Conservation (phyloP, 1,140 invertebrate genomes). For the Drosophila willistoni region DNA sequence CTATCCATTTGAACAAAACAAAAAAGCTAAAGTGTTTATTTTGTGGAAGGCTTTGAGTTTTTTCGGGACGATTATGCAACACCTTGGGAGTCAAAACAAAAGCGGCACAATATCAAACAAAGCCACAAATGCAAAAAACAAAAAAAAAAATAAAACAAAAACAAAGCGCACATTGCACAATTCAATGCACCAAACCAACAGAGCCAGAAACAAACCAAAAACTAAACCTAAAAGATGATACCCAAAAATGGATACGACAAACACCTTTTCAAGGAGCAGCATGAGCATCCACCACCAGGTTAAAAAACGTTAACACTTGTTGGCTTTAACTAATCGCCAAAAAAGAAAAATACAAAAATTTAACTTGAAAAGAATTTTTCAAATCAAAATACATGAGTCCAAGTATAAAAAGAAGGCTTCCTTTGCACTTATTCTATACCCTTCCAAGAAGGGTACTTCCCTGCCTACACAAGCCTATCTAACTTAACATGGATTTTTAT, state of each 20-base stretch:
- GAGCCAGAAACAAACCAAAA: constrained; percentile 30
- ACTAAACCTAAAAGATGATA: constrained; percentile 65
- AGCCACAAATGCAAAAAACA: constrained; percentile 25
- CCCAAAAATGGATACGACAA: constrained; percentile 71
- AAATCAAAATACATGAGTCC: constrained; percentile 77
- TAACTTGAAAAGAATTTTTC: constrained; percentile 75
- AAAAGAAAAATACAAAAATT: constrained; percentile 51
- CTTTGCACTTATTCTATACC: constrained; percentile 32
- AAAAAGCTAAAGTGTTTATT: neutral
- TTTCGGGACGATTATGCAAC: constrained; percentile 6
- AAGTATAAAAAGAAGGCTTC: constrained; percentile 53
- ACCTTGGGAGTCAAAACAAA: constrained; percentile 16
- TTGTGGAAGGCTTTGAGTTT: neutral
- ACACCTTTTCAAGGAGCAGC: constrained; percentile 57
- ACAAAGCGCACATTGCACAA: constrained; percentile 60
- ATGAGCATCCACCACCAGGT: constrained; percentile 35
- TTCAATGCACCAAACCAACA: constrained; percentile 43
- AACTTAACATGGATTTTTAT: too few species aligned
- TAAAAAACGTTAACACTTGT: constrained; percentile 72
- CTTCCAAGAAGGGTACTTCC: neutral
- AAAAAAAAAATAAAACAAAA: constrained; percentile 1
- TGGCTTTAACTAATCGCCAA: constrained; percentile 71
- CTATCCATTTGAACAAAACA: neutral
- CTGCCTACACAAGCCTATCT: too few species aligned
- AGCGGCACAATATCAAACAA: constrained; percentile 42